Evolutionary conservation across 2,113 vertebrate genomes (phyloP).

Genomic region (Merops nubicus): DNA sequence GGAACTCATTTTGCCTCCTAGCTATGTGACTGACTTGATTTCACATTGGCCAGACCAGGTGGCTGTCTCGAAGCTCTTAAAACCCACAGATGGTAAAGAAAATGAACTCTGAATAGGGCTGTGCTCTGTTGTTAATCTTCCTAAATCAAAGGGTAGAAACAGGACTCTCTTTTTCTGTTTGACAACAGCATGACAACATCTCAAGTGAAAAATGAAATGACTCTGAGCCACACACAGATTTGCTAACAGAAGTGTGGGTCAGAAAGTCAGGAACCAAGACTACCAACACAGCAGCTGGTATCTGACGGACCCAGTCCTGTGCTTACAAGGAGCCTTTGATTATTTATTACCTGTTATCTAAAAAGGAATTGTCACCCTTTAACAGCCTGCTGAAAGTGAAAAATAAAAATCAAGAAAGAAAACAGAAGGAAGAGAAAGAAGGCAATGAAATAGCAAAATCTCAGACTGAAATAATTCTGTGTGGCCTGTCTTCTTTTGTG

Average conservation of each 20-base stretch:
- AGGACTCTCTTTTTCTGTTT: background rate
- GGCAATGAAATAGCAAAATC: background rate
- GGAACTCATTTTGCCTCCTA: background rate
- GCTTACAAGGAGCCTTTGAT: background rate
- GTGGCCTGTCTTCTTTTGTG: constrained; percentile 31
- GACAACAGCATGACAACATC: background rate
- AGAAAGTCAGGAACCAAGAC: background rate
- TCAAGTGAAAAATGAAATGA: background rate
- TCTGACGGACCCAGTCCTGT: background rate
- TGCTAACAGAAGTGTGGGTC: background rate
- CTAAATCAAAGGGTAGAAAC: constrained; percentile 3
- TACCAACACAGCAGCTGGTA: background rate
- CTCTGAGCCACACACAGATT: background rate
- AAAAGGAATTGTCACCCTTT: background rate
- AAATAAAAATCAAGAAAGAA: background rate
- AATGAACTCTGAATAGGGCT: background rate
- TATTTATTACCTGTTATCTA: background rate
- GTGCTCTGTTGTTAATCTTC: background rate
- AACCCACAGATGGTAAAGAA: background rate
- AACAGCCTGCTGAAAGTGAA: background rate
- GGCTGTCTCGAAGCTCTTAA: background rate
- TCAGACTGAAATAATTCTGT: background rate
- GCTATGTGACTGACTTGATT: background rate
- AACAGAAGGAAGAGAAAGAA: background rate
- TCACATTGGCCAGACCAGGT: background rate